phyloP scores from a whole-genome alignment of 2,797 vertebrate genomes.

The Gymnopithys bicolor region DNA sequence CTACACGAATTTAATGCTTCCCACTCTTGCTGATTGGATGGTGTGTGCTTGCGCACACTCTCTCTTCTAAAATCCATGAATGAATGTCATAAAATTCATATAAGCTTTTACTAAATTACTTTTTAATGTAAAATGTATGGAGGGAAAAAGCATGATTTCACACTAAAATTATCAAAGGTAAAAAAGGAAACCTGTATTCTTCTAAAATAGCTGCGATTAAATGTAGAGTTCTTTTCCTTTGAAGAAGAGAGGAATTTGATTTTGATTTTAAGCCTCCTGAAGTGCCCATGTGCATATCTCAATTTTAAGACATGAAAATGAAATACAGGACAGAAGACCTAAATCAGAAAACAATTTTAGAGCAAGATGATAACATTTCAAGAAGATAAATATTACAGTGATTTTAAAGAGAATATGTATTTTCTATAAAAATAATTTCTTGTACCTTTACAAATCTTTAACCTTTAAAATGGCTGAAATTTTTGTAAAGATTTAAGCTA shows the following conservation, averaged over 20 bases:
- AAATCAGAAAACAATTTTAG: not conserved
- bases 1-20: not conserved
- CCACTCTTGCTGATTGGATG: not conserved
- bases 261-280: constrained; percentile 1
- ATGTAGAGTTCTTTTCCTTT: constrained; percentile 42
- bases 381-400: not conserved
- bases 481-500: not conserved
- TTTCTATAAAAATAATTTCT: not conserved
- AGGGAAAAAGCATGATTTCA: not conserved
- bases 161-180: not conserved
- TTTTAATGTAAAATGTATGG: not conserved
- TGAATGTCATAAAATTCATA: not conserved
- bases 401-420: not conserved
- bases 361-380: not conserved
- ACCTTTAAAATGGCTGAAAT: not conserved
- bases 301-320: constrained; percentile 5
- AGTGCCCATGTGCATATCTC: not conserved
- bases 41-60: not conserved
- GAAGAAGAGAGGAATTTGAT: constrained; percentile 37
- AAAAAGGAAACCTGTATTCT: not conserved
- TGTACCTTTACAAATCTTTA: not conserved
- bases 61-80: not conserved
- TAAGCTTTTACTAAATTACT: constrained; percentile 3
- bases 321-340: not conserved
- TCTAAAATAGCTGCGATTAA: constrained; percentile 24